Conservation (phyloP, 1,140 invertebrate species). For the Nebria ingens region DNA sequence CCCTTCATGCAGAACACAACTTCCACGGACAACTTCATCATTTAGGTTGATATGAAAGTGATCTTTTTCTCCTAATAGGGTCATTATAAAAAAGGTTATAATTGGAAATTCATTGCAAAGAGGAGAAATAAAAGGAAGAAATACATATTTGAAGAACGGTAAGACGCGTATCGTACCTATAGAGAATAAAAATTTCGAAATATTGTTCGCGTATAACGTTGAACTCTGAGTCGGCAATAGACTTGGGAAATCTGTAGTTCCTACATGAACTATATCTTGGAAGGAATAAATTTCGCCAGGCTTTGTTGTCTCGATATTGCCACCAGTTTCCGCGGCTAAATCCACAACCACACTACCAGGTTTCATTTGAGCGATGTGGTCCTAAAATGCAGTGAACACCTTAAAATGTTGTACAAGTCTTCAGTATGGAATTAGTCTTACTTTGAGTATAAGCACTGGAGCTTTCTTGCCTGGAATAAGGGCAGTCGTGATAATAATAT, state of each 20-base stretch:
- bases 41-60: conserved; percentile 70
- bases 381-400: conserved; percentile 37
- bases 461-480: conserved; percentile 83
- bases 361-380: conserved; percentile 76
- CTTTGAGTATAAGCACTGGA: conserved; percentile 71
- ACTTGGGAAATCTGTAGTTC: conserved; percentile 75
- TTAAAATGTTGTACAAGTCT: conserved; percentile 8
- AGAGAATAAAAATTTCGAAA: conserved; percentile 76
- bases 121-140: conserved; percentile 3
- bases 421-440: conserved; percentile 29
- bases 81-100: conserved; percentile 4
- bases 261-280: conserved; percentile 75
- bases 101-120: neutral
- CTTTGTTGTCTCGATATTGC: conserved; percentile 75
- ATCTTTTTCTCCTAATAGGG: conserved; percentile 49
- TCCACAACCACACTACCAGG: conserved; percentile 85
- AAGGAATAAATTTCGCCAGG: conserved; percentile 67
- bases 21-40: conserved; percentile 79
- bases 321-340: conserved; percentile 79
- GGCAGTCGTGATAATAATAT: conserved; percentile 78
- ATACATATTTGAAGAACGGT: conserved; percentile 12
- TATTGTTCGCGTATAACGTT: conserved; percentile 82
- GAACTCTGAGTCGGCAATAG: conserved; percentile 78
- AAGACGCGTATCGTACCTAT: conserved; percentile 58
- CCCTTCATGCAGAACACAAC: conserved; percentile 65